Evolutionary conservation across 2,797 vertebrate genomes (phyloP).

Genomic region (Fistularia commersonii): DNA sequence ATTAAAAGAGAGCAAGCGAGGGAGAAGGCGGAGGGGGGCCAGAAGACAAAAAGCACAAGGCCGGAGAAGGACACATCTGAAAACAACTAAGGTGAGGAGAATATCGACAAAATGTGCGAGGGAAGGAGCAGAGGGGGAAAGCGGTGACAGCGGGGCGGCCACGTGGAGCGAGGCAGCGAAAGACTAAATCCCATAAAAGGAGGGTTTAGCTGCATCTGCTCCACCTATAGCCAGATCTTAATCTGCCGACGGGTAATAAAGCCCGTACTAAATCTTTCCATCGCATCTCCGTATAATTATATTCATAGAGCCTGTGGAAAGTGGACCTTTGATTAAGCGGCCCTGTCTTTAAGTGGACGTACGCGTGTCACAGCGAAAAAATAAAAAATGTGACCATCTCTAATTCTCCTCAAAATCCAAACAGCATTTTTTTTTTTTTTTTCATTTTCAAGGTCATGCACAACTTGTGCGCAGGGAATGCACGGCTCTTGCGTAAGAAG

Average conservation of each 20-base stretch:
- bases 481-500: too few relatives aligned
- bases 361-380: constrained; percentile 11
- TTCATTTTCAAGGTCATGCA: too few relatives aligned
- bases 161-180: constrained; percentile 22
- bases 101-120: constrained; percentile 35
- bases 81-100: constrained; percentile 42
- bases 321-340: constrained; percentile 53
- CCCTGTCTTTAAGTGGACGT: constrained; percentile 25
- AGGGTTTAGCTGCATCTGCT: constrained; percentile 57
- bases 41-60: constrained; percentile 43
- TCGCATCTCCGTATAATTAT: constrained; percentile 68
- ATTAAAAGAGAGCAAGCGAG: constrained; percentile 10
- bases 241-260: constrained; percentile 69
- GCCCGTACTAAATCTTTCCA: constrained; percentile 64
- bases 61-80: constrained; percentile 58
- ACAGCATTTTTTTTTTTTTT: too few relatives aligned
- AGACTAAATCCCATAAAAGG: constrained; percentile 46
- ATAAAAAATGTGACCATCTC: too few relatives aligned
- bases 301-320: constrained; percentile 64
- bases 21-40: constrained; percentile 9
- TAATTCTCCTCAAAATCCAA: too few relatives aligned
- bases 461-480: too few relatives aligned
- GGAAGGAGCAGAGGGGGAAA: constrained; percentile 8
- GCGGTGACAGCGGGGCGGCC: constrained; percentile 23
- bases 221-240: constrained; percentile 70